These are phyloP conservation scores for Eleutherodactylus coqui DNA, from an alignment of 2,797 vertebrate species.

Conservation along the genomic window DNA sequence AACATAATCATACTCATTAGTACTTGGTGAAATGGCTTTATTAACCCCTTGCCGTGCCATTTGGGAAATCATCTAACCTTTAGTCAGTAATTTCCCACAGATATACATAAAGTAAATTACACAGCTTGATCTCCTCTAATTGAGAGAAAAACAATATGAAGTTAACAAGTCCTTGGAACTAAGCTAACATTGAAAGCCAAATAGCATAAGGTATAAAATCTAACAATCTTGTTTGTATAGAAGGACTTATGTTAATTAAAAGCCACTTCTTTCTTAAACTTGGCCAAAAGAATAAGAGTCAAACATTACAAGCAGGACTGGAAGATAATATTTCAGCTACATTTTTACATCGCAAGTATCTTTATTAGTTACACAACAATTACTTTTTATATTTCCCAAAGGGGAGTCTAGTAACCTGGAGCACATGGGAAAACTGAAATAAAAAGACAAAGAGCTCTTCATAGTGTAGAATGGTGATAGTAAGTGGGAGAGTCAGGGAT, in stretches of 20 bases:
- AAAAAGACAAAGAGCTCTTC: too few relatives aligned
- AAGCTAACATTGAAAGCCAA: slow-evolving; percentile 54
- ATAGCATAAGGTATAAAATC: slow-evolving; percentile 54
- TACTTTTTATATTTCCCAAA: too few relatives aligned
- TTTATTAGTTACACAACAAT: neutral
- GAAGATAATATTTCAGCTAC: slow-evolving; percentile 7
- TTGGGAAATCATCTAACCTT: slow-evolving; percentile 64
- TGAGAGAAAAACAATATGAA: slow-evolving; percentile 64
- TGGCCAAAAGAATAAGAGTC: slow-evolving; percentile 29
- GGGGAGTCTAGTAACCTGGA: too few relatives aligned
- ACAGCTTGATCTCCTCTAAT: slow-evolving; percentile 62
- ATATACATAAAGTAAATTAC: slow-evolving; percentile 63
- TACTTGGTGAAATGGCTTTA: slow-evolving; percentile 59
- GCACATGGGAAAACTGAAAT: too few relatives aligned
- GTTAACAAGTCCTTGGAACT: slow-evolving; percentile 64
- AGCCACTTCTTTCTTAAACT: slow-evolving; percentile 51
- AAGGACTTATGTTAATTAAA: slow-evolving; percentile 62
- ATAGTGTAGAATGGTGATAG: too few relatives aligned
- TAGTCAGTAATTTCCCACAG: slow-evolving; percentile 62
- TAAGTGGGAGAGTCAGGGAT: too few relatives aligned
- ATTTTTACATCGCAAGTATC: neutral
- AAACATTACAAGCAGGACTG: neutral
- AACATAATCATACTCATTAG: slow-evolving; percentile 60
- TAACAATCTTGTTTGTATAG: slow-evolving; percentile 56
- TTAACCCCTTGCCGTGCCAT: slow-evolving; percentile 62